phyloP scores from a whole-genome alignment of 1,140 invertebrate species.

The Drosophila burlai region DNA sequence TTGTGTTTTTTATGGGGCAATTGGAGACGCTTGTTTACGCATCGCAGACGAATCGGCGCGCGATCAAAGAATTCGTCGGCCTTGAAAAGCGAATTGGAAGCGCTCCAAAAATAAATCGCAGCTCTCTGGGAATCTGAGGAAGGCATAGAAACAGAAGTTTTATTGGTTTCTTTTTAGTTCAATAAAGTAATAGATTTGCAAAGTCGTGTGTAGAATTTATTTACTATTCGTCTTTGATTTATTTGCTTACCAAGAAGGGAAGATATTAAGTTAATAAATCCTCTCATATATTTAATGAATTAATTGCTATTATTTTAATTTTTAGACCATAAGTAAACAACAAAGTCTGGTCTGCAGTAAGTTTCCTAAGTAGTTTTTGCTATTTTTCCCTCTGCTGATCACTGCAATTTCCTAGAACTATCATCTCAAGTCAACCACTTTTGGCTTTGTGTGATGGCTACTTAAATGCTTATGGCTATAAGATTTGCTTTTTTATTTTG shows the following conservation, averaged over 20 bases:
- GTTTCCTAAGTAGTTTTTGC: neutral
- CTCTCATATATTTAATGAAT: neutral
- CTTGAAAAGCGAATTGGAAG: conserved; percentile 9
- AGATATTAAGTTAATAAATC: neutral
- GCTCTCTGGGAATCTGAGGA: neutral
- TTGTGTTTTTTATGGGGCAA: conserved; percentile 43
- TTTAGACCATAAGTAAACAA: neutral
- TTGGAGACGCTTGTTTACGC: conserved; percentile 51
- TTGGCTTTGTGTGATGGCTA: conserved; percentile 48
- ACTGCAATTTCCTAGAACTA: conserved; percentile 13
- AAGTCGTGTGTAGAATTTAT: neutral
- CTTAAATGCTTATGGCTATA: conserved; percentile 63
- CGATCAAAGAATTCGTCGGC: conserved; percentile 42
- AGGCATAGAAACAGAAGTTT: neutral
- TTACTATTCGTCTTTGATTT: too few species aligned
- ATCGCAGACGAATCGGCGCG: conserved; percentile 24
- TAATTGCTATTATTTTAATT: neutral
- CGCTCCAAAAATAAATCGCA: conserved; percentile 38
- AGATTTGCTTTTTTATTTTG: conserved; percentile 41
- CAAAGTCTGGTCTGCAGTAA: neutral
- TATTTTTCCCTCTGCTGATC: neutral
- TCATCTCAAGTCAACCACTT: conserved; percentile 13
- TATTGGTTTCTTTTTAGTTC: neutral
- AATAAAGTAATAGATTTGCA: neutral
- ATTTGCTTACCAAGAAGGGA: neutral